Conservation (phyloP, 1,140 invertebrate genomes). For the Paralvinella palmiformis region DNA sequence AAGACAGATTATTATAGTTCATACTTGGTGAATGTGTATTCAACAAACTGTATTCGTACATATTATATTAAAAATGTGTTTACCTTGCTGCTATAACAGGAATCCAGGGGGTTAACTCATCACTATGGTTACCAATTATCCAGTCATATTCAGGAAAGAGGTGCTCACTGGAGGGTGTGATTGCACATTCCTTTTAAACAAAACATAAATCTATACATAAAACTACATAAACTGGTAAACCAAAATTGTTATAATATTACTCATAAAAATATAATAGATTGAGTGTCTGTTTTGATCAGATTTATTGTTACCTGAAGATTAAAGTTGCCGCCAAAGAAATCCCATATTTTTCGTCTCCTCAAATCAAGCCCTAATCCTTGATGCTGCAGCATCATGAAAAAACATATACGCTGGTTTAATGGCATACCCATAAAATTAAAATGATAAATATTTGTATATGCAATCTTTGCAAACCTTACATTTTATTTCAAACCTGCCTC, state of each 20-base stretch:
- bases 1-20: neutral
- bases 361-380: conserved; percentile 86
- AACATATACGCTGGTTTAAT: neutral
- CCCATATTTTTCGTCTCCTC: conserved; percentile 83
- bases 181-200: conserved; percentile 50
- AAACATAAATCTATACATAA: no score
- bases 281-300: neutral
- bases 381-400: conserved; percentile 29
- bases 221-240: no score
- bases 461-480: neutral
- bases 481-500: neutral
- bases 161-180: conserved; percentile 64
- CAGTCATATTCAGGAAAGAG: conserved; percentile 76
- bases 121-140: conserved; percentile 98
- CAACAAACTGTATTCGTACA: neutral
- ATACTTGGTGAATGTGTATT: neutral
- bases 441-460: neutral
- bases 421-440: neutral
- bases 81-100: conserved; percentile 78
- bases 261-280: neutral
- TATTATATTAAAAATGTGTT: neutral
- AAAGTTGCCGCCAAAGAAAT: conserved; percentile 44
- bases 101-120: conserved; percentile 97
- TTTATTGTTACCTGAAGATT: conserved; percentile 11
- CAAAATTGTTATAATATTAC: no score